Evolutionary conservation across 1,140 invertebrate species (phyloP).

Genomic region (Drosophila mayri): DNA sequence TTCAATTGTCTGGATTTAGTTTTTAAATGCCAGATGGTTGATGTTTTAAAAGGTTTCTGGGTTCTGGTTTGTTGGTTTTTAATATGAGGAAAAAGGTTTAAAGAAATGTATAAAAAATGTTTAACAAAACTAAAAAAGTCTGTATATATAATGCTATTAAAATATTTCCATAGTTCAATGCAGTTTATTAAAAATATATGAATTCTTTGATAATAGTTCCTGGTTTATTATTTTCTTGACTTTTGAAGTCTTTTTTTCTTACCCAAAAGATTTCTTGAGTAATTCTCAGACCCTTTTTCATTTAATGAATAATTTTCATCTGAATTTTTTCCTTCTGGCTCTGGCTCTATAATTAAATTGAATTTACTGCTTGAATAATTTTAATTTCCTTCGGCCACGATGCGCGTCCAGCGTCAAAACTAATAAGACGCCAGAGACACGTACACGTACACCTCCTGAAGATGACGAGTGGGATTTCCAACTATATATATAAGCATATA

Average conservation of each 20-base stretch:
- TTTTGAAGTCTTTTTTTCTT: neutral
- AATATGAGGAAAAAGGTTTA: neutral
- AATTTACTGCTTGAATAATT: slow-evolving; percentile 74
- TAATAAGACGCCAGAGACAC: slow-evolving; percentile 50
- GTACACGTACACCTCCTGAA: slow-evolving; percentile 35
- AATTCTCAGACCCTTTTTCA: neutral
- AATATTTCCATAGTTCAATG: too few species aligned
- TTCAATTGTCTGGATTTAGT: slow-evolving; percentile 72
- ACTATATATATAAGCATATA: neutral
- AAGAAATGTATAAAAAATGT: neutral
- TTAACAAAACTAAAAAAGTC: neutral
- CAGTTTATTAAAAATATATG: too few species aligned
- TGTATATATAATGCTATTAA: too few species aligned
- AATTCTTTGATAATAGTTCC: too few species aligned
- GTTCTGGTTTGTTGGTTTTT: slow-evolving; percentile 6
- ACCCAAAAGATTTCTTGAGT: too few species aligned
- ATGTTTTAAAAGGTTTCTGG: neutral
- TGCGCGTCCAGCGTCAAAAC: slow-evolving; percentile 57
- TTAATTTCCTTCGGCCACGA: slow-evolving; percentile 71
- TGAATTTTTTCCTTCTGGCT: slow-evolving; percentile 10
- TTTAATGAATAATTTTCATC: too few species aligned
- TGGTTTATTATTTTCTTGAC: neutral
- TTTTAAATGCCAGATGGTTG: slow-evolving; percentile 26
- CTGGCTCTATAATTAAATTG: slow-evolving; percentile 59
- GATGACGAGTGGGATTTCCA: slow-evolving; percentile 35